Evolutionary conservation across 2,797 vertebrate species (phyloP).

Genomic region (Chloroceryle amazona): DNA sequence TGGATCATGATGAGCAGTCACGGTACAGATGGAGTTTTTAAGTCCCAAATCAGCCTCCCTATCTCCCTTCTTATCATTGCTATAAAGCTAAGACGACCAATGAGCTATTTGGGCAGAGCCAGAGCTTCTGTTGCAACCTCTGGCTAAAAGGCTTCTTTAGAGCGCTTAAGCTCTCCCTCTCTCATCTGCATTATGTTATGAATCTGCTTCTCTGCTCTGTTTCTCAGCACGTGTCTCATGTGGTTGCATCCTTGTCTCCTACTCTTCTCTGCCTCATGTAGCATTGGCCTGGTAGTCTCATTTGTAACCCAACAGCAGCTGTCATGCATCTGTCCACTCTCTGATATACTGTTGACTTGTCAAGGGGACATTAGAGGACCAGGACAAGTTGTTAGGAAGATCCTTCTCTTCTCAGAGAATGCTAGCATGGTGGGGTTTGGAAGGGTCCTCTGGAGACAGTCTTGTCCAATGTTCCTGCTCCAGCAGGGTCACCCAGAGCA

Average conservation of each 20-base stretch:
- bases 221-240: rapidly evolving
- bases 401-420: background rate
- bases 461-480: background rate
- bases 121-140: conserved; percentile 3
- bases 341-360: background rate
- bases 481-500: background rate
- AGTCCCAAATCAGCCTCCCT: background rate
- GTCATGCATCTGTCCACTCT: background rate
- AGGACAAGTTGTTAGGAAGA: background rate
- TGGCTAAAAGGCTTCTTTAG: background rate
- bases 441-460: background rate
- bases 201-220: background rate
- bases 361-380: no score
- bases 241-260: background rate
- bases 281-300: background rate
- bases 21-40: background rate
- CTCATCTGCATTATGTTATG: rapidly evolving
- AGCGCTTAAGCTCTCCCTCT: background rate
- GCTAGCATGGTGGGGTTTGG: background rate
- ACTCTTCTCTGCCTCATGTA: background rate
- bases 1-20: background rate
- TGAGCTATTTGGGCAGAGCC: background rate
- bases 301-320: background rate
- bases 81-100: background rate
- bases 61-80: conserved; percentile 18